Evolutionary conservation across 1,140 invertebrate species (phyloP), one percentile per base, ranked within the genome.

Genomic region (Plodia interpunctella): DNA sequence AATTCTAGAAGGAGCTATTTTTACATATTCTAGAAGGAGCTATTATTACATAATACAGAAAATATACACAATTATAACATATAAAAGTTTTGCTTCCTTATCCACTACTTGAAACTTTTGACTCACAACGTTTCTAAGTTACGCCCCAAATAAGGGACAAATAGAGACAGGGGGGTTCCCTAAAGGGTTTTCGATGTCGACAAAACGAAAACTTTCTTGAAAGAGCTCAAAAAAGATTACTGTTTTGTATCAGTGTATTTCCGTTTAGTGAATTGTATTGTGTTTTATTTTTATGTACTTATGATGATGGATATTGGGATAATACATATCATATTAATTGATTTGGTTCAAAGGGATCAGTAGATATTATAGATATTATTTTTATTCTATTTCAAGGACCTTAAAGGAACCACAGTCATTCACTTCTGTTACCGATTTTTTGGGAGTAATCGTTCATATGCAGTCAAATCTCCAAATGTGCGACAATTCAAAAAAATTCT

Each of bases 91-190:
- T 5, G 1, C n/a, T 44, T 44, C 0, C 38, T 44, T 44, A 1
- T 44, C 15, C 13, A 44, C 38, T 44, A 44, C 38, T 44, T 44
- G 38, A 44, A 44, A 44, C 38, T 44, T 17, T 2, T 1, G 2
- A 17, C 38, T 44, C 13, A 10, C 15, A 59, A 32, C 58, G 65
- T 72, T 65, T 69, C 73, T 58, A 75, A 75, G 72, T 70, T 70
- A 68, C 72, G 35, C 70, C 72, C 70, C 67, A 75, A 72, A 69
- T 67, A 67, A 72, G 68, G 69, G 65, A 62, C 56, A 57, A 53
- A 44, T 44, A 17, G 38, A n/a, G 38, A 44, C 38, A 15, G 38
- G 1, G 38, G 35, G 50, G 52, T 52, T 53, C 51, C 51, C 20
- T 65, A 69, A 72, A 72, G 69, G 70, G 63, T 69, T 71, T 67